A percentile compares a stretch with the other conserved stretches of the same genome.
phyloP scores from a whole-genome alignment of 2,888 invertebrate species.

The Brachyptera putata region DNA sequence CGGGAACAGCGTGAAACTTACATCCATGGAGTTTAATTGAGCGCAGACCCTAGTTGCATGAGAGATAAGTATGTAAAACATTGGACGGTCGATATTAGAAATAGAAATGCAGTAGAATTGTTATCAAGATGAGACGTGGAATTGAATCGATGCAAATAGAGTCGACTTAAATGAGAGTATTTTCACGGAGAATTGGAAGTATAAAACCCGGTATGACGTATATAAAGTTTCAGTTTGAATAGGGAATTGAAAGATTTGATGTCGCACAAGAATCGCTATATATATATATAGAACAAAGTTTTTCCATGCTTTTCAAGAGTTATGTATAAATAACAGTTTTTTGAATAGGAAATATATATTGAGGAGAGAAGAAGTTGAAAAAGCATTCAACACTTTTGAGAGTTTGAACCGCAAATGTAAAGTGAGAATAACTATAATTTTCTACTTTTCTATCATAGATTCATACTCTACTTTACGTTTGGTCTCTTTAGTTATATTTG shows the following conservation, averaged over 20 bases:
- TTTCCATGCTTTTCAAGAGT: slow-evolving; percentile 4
- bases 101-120: background rate
- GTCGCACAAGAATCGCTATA: slow-evolving; percentile 10
- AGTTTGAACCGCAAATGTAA: background rate
- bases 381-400: background rate
- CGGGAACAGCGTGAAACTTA: background rate
- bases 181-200: background rate
- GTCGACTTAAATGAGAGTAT: background rate
- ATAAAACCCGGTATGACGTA: background rate
- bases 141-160: slow-evolving; percentile 2
- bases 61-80: too few species aligned
- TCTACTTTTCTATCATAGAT: too few species aligned
- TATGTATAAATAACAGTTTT: slow-evolving; percentile 10
- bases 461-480: too few species aligned
- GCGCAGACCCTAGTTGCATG: background rate
- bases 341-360: slow-evolving; percentile 2
- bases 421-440: too few species aligned
- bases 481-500: too few species aligned
- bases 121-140: background rate
- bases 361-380: slow-evolving; percentile 1
- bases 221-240: background rate
- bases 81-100: too few species aligned
- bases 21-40: background rate
- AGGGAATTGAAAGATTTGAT: slow-evolving; percentile 11
- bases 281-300: slow-evolving; percentile 8